Evolutionary conservation across 2,888 invertebrate species (phyloP).

Genomic region (Pollenia labialis): DNA sequence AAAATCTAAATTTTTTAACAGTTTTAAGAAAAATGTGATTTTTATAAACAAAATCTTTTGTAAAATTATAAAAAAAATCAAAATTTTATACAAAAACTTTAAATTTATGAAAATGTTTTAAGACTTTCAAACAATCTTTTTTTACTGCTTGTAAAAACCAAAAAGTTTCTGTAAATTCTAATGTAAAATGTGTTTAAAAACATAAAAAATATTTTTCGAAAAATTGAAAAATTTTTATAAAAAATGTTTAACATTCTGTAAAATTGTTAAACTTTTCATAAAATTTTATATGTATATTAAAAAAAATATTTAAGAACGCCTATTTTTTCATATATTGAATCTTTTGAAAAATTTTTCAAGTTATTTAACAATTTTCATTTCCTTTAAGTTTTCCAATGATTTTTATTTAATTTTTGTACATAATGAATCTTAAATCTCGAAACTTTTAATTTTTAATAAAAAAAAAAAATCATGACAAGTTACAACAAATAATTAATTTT

Average conservation of each 20-base stretch:
- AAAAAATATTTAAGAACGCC: no score
- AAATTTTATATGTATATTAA: no score
- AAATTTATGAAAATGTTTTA: background rate
- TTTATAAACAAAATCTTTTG: background rate
- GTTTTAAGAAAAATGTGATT: no score
- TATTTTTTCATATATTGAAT: background rate
- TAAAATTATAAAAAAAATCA: background rate
- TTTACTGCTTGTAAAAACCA: no score
- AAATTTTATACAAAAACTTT: background rate
- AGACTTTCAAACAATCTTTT: no score
- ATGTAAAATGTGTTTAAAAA: no score
- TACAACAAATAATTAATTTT: background rate
- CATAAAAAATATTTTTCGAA: no score
- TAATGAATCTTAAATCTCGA: background rate
- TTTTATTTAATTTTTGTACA: background rate
- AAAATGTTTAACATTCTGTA: no score
- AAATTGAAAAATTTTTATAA: no score
- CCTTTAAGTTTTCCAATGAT: background rate
- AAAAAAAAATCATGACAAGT: slow-evolving; percentile 13
- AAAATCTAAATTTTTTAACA: no score
- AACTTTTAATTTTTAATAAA: background rate
- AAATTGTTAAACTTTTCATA: no score
- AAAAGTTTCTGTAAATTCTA: no score
- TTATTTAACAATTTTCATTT: background rate
- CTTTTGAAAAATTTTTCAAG: background rate